Evolutionary conservation across 2,888 invertebrate genomes (phyloP), one percentile per base, ranked within the genome.

Genomic region (Zaprionus bogoriensis): DNA sequence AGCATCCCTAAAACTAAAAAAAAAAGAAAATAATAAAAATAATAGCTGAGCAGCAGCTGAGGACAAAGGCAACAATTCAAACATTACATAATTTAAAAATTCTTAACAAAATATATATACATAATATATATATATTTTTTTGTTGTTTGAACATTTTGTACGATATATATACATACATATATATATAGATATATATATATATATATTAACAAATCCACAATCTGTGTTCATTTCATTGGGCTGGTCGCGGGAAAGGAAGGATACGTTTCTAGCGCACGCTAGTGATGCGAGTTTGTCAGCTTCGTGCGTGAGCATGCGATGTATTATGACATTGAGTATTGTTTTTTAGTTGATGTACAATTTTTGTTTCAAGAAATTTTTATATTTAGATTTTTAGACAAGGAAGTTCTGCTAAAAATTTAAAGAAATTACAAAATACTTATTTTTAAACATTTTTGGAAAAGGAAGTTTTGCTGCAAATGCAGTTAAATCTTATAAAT

Each of bases 91-190:
- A 54, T 51, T 69, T 39, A 58, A 42, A 51, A 59, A 46, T 52
- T 70, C 65, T 65, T 71, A 52, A 54, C 53, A 44, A 70, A 55
- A 61, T 71, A 69, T 72, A 70, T 54, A 67, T 65, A 67, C 41
- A 53, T 51, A 68, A 61, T 28, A 48, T 51, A 55, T 51, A 51
- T 62, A 55, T 67, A 61, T 54, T 53, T 59, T 62, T 70, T 71
- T 65, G 53, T 70, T 69, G 41, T 65, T 69, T 65, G 53, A 69
- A 54, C 44, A 61, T 62, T 67, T 67, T 62, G 62, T 67, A 67
- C 62, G 60, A 67, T 67, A 61, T 67, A 61, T 65, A 60, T 53
- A 58, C 23, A 53, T 57, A 62, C 59, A 50, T 17, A 50, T 67
- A 19, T 53, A 53, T 44, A 39, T 10, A 50, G 38, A 47, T 52